Percentiles rank a stretch among this genome's conserved stretches.
phyloP scores from a whole-genome alignment of 2,888 invertebrate species.

The Agrotis segetum region DNA sequence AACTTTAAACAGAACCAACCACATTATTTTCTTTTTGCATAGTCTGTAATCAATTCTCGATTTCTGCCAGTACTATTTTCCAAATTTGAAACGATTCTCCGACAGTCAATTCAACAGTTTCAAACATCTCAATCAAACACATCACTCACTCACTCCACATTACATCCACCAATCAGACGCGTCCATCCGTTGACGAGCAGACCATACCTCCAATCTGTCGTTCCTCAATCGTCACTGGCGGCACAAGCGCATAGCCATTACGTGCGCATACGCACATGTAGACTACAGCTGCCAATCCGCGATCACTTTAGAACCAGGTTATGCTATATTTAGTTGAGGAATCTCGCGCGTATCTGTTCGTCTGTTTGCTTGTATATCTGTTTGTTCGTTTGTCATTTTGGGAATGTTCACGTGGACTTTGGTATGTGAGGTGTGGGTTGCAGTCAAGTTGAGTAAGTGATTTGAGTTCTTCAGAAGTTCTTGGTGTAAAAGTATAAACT shows the following conservation, averaged over 20 bases:
- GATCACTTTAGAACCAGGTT: constrained; percentile 61
- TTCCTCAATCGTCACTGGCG: constrained; percentile 45
- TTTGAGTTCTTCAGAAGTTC: neutral
- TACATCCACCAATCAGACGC: constrained; percentile 10
- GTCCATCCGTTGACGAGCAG: constrained; percentile 13
- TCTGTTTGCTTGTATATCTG: constrained; percentile 45
- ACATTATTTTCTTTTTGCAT: neutral
- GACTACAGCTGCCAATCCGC: constrained; percentile 66
- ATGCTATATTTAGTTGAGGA: constrained; percentile 71
- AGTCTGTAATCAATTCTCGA: neutral
- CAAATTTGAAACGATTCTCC: neutral
- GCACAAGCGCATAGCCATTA: constrained; percentile 44
- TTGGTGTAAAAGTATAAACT: too few species aligned
- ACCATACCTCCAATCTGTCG: constrained; percentile 34
- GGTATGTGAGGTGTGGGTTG: constrained; percentile 1
- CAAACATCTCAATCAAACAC: neutral
- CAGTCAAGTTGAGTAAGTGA: neutral
- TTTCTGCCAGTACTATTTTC: neutral
- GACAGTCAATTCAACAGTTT: neutral
- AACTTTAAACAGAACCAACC: too few species aligned
- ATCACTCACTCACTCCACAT: constrained; percentile 8
- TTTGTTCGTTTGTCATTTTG: constrained; percentile 43
- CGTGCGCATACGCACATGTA: constrained; percentile 57
- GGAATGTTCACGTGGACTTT: constrained; percentile 45
- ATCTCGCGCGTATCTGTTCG: constrained; percentile 50